Evolutionary conservation across 2,888 invertebrate genomes (phyloP).

Genomic region (Caenorhabditis uteleia): DNA sequence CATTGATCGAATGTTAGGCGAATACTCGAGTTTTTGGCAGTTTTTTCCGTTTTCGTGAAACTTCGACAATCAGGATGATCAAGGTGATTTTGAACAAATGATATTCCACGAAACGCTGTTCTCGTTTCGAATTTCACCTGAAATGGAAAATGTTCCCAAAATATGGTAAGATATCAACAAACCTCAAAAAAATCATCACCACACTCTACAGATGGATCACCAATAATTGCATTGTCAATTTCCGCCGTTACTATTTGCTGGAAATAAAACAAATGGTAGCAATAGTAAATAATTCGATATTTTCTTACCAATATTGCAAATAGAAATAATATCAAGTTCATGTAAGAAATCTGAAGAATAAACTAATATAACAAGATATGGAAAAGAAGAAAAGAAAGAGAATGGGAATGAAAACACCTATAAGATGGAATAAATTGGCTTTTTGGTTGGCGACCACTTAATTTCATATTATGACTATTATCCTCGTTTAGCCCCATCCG

Average conservation of each 20-base stretch:
- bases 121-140: constrained; percentile 65
- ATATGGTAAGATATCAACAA: neutral
- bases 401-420: neutral
- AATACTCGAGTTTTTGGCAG: constrained; percentile 45
- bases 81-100: constrained; percentile 64
- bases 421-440: too few species aligned
- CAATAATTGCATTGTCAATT: constrained; percentile 53
- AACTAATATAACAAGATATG: neutral
- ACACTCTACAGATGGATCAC: constrained; percentile 65
- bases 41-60: constrained; percentile 11
- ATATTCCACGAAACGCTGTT: constrained; percentile 59
- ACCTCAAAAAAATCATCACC: constrained; percentile 58
- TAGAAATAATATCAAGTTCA: neutral
- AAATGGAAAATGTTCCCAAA: constrained; percentile 4
- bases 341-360: neutral
- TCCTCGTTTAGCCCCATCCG: too few species aligned
- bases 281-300: neutral
- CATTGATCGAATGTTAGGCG: constrained; percentile 60
- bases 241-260: constrained; percentile 9
- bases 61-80: constrained; percentile 50
- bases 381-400: neutral
- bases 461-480: too few species aligned
- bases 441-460: too few species aligned
- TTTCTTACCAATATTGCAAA: neutral
- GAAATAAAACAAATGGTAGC: neutral